Evolutionary conservation across 2,888 invertebrate species (phyloP).

Genomic region (Eubasilissa splendida): DNA sequence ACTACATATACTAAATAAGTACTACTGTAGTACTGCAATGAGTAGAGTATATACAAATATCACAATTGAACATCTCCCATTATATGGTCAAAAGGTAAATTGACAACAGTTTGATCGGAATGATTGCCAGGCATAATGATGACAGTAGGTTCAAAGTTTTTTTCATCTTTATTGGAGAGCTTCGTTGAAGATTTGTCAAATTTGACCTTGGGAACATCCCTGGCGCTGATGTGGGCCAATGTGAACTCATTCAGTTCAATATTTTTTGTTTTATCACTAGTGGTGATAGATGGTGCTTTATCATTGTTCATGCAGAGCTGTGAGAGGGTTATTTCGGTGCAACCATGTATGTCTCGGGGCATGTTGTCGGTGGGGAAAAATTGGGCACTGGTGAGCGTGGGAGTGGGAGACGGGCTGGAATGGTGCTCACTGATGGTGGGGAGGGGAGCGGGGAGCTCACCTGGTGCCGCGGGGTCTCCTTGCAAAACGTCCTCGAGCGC

Average conservation of each 20-base stretch:
- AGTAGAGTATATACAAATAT: neutral
- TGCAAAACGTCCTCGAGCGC: constrained; percentile 92
- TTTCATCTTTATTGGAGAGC: constrained; percentile 23
- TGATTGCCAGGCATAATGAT: constrained; percentile 49
- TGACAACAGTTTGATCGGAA: constrained; percentile 55
- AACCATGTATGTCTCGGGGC: constrained; percentile 20
- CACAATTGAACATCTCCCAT: constrained; percentile 6
- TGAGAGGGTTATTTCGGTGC: constrained; percentile 17
- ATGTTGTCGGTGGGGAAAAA: constrained; percentile 42
- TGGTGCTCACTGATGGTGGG: constrained; percentile 65
- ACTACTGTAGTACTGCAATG: neutral
- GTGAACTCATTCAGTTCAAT: constrained; percentile 48
- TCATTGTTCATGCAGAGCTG: constrained; percentile 40
- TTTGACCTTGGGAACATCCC: constrained; percentile 43
- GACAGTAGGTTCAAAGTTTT: constrained; percentile 53
- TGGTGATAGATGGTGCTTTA: neutral
- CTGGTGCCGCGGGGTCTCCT: constrained; percentile 74
- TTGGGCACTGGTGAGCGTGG: constrained; percentile 34
- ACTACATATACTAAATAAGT: too few relatives aligned
- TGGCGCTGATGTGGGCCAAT: constrained; percentile 35
- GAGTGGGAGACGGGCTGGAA: constrained; percentile 60
- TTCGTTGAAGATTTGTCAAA: constrained; percentile 43
- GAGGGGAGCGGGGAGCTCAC: constrained; percentile 69
- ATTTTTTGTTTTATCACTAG: neutral
- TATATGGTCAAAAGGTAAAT: constrained; percentile 46